These are phyloP conservation scores for Tragopan temminckii DNA, from an alignment of 2,797 vertebrate species.

Conservation along the genomic window DNA sequence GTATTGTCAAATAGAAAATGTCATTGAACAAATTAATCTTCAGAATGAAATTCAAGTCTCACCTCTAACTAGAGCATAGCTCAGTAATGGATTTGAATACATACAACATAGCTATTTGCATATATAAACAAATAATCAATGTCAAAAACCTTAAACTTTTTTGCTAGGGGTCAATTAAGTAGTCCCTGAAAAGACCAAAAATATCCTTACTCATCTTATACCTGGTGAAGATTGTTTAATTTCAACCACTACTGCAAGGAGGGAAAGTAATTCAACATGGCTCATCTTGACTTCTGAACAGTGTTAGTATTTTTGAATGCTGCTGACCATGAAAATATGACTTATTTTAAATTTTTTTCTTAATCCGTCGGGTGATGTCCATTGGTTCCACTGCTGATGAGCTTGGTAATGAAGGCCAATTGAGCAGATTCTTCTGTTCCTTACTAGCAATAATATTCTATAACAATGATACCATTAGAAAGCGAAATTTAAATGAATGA, in stretches of 20 bases:
- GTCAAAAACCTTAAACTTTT: background rate
- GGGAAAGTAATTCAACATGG: background rate
- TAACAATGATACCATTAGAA: constrained; percentile 24
- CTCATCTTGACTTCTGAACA: background rate
- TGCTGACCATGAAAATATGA: background rate
- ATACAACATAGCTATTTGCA: background rate
- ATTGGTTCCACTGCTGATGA: constrained; percentile 26
- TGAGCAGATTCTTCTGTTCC: constrained; percentile 37
- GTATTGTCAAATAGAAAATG: background rate
- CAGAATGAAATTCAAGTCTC: background rate
- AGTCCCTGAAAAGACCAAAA: background rate
- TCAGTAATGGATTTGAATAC: background rate
- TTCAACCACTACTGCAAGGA: background rate
- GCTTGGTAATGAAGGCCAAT: constrained; percentile 66
- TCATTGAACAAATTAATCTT: background rate
- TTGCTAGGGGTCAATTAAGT: background rate
- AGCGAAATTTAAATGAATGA: background rate
- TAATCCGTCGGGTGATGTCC: background rate
- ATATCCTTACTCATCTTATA: background rate
- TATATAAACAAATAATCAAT: background rate
- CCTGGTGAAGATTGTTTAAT: background rate
- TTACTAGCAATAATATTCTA: constrained; percentile 27
- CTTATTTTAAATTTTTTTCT: background rate
- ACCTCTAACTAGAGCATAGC: background rate
- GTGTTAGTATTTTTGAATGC: background rate